Conservation (phyloP, 2,888 invertebrate genomes). For the Aphodius sticticus region DNA sequence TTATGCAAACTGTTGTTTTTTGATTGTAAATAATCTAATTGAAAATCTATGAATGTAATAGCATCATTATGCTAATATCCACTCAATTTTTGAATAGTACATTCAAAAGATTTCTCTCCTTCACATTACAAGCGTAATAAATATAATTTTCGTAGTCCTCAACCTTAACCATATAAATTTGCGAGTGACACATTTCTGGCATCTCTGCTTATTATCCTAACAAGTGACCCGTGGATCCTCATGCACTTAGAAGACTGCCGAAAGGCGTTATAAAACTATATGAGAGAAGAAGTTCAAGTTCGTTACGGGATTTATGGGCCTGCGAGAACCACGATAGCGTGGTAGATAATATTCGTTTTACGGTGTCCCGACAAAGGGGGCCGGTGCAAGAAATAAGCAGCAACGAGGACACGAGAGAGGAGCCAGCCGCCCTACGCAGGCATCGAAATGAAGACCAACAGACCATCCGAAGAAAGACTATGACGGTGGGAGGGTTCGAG, state of each 20-base stretch:
- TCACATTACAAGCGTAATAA: not conserved
- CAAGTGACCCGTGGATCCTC: not conserved
- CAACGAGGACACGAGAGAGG: not conserved
- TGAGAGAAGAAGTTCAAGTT: not conserved
- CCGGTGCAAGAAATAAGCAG: not conserved
- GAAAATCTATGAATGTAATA: too few relatives aligned
- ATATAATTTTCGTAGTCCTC: not conserved
- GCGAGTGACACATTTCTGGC: not conserved
- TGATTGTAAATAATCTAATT: too few relatives aligned
- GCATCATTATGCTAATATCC: too few relatives aligned
- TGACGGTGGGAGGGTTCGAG: conserved; percentile 31
- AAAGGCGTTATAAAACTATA: not conserved
- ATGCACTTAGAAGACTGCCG: not conserved
- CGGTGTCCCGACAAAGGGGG: conserved; percentile 34
- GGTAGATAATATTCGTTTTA: conserved; percentile 22
- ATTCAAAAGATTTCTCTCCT: too few relatives aligned
- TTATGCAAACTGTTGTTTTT: too few relatives aligned
- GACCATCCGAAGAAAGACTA: conserved; percentile 18
- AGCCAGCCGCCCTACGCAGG: not conserved
- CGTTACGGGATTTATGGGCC: conserved; percentile 21
- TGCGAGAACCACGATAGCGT: conserved; percentile 14
- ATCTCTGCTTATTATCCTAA: conserved; percentile 4
- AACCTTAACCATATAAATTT: not conserved
- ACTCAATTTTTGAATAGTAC: too few relatives aligned
- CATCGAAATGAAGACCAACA: not conserved